Evolutionary conservation across 2,888 invertebrate species (phyloP).

Genomic region (Byasa hedistus): DNA sequence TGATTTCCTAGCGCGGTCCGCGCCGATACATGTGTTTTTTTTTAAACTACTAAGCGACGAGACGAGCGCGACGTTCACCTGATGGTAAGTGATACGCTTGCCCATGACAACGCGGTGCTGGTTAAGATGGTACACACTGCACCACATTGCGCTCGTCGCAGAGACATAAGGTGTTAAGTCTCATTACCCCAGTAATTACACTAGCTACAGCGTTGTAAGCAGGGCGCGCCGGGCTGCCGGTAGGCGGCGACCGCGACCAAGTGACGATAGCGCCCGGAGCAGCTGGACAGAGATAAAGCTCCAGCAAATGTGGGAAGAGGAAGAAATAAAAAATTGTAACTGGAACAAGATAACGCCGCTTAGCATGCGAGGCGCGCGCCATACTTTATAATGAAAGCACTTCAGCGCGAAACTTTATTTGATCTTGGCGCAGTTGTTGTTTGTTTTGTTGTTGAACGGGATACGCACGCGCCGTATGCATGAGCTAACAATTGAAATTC

Average conservation of each 20-base stretch:
- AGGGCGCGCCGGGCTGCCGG: slow-evolving; percentile 1
- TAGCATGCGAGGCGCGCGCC: background rate
- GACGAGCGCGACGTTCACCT: no score
- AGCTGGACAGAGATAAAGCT: slow-evolving; percentile 14
- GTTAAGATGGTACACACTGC: no score
- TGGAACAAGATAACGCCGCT: slow-evolving; percentile 8
- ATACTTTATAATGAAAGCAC: slow-evolving; percentile 5
- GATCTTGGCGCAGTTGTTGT: slow-evolving; percentile 4
- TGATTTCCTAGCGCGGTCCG: no score
- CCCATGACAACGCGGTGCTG: no score
- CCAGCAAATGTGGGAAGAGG: background rate
- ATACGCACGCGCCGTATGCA: background rate
- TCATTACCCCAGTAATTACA: no score
- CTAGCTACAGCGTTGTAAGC: no score
- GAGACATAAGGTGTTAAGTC: no score
- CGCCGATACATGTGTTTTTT: no score
- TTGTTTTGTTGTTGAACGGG: slow-evolving; percentile 1
- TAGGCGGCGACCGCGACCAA: slow-evolving; percentile 19
- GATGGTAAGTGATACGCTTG: no score
- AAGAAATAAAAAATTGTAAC: slow-evolving; percentile 11
- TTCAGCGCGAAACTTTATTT: background rate
- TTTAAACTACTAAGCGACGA: no score
- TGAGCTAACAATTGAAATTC: no score
- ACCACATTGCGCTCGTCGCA: no score
- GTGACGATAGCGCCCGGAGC: slow-evolving; percentile 19